Evolutionary conservation across 1,140 invertebrate species (phyloP), one percentile per base, ranked within the genome.

Genomic region (Dolichoris vasculosae): DNA sequence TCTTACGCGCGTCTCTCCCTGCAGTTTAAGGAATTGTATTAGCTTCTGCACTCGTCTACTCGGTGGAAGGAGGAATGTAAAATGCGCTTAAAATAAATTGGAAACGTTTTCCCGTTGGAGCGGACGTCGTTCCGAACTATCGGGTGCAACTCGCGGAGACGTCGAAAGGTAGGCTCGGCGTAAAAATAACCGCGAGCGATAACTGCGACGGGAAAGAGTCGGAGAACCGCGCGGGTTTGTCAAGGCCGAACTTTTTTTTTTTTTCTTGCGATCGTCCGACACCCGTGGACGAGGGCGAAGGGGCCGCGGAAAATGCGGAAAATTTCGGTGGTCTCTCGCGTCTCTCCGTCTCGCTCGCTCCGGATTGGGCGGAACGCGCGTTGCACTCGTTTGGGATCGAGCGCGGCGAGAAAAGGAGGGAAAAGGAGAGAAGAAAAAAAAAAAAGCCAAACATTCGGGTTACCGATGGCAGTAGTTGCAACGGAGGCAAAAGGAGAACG

Each of bases 321-420:
- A 67, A 67, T 67, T 67, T 67, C 17, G n/a, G 32, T 17, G 7
- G 6, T 67, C 64, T 26, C 6, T 35, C 46, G 85, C 11, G 11
- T 63, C 32, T 67, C 26, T 35, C 20, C 23, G 75, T 38, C 46
- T 71, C 67, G 4, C 79, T 76, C 51, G 40, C 79, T 86, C 67
- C 0, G 9, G n/a, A 48, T 75, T 43, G 26, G 43, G 26, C 40
- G 40, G 71, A 43, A 26, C 71, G 71, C 8, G 15, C 48, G 6
- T 15, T n/a, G 35, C 71, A 48, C 71, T 75, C 30, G 38, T 17
- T 20, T 6, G 69, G 20, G 38, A 26, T 73, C 35, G 17, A 38
- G 15, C 20, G 69, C 23, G 23, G 69, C 63, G 8, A 30, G 30
- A 35, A 35, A 11, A 35, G 15, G 4, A 43, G 20, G n/a, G 30